A percentile compares a stretch with the other conserved stretches of the same genome.
These are phyloP conservation scores for Mobula birostris DNA, from an alignment of 2,113 vertebrate species.

Conservation along the genomic window DNA sequence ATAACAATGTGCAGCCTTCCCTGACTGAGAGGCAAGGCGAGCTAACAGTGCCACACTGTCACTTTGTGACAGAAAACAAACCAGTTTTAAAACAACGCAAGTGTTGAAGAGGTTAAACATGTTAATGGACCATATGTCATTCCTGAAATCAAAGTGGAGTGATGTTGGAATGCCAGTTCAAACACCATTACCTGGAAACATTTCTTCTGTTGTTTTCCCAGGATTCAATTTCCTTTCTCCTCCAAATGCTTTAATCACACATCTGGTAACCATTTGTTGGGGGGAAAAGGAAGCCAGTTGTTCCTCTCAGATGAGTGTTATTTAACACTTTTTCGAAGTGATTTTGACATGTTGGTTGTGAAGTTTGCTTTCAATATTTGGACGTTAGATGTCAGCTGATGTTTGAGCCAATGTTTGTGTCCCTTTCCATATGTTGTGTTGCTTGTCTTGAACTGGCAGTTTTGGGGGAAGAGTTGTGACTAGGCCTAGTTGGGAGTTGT, in stretches of 20 bases:
- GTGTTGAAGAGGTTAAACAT: not conserved
- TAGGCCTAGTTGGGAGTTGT: no score
- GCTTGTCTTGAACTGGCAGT: not conserved
- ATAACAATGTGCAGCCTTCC: not conserved
- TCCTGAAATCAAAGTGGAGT: not conserved
- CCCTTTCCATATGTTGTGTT: not conserved
- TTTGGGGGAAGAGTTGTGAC: no score
- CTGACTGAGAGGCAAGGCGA: not conserved
- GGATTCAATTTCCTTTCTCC: conserved; percentile 13
- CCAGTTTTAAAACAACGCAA: not conserved
- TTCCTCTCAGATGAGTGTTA: not conserved
- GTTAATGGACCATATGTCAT: not conserved
- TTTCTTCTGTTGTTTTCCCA: not conserved
- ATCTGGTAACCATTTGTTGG: not conserved
- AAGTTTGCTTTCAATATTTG: not conserved
- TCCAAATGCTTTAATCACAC: conserved; percentile 11
- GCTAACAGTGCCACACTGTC: not conserved
- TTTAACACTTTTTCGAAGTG: not conserved
- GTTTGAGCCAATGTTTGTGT: not conserved
- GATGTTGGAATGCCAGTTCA: conserved; percentile 19
- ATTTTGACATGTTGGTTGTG: not conserved
- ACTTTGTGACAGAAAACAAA: not conserved
- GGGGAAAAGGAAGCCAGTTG: not conserved
- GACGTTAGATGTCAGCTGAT: conserved; percentile 7
- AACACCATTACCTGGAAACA: not conserved